Evolutionary conservation across 1,140 invertebrate genomes (phyloP).

Genomic region (Drosophila tristis): DNA sequence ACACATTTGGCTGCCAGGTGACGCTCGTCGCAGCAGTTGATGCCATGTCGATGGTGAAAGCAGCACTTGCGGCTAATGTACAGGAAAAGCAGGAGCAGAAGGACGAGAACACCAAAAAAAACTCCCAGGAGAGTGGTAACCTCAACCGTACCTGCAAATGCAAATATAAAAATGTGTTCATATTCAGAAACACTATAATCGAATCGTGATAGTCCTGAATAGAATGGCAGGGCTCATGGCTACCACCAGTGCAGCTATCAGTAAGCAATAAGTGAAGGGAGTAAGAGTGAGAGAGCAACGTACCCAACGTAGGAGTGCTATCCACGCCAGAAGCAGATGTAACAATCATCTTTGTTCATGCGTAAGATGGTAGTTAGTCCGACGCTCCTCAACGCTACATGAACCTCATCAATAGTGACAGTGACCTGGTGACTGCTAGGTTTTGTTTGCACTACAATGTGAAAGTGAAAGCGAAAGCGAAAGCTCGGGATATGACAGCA

Average conservation of each 20-base stretch:
- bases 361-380: conserved; percentile 33
- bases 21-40: conserved; percentile 87
- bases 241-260: not conserved
- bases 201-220: too few species aligned
- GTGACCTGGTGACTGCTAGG: conserved; percentile 7
- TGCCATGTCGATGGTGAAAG: conserved; percentile 87
- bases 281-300: conserved; percentile 33
- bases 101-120: conserved; percentile 89
- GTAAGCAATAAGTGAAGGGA: conserved; percentile 21
- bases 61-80: conserved; percentile 92
- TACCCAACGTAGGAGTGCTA: conserved; percentile 78
- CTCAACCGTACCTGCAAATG: conserved; percentile 89
- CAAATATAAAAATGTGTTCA: too few species aligned
- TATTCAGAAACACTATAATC: too few species aligned
- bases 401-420: conserved; percentile 14
- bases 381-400: conserved; percentile 18
- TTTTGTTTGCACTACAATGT: conserved; percentile 41
- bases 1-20: conserved; percentile 84
- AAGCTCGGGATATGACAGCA: conserved; percentile 67
- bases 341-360: conserved; percentile 82
- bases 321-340: conserved; percentile 81
- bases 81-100: conserved; percentile 91
- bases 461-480: conserved; percentile 31
- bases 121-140: conserved; percentile 92
- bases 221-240: too few species aligned